Base-by-base conservation (phyloP, 2,113 vertebrate species). In the Bambusicola thoracicus region DNA sequence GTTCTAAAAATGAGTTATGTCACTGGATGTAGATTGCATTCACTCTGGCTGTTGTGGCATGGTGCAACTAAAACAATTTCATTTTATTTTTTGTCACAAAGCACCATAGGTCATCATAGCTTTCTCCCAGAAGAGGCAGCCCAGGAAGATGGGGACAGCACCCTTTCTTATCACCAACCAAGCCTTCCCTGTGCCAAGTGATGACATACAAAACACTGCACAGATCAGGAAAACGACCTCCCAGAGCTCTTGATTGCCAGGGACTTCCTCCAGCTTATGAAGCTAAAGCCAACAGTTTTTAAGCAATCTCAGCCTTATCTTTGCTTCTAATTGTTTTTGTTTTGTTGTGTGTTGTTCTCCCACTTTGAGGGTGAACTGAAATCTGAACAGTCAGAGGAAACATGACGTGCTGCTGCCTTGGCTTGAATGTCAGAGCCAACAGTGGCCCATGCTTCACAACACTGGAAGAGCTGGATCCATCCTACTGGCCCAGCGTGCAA, bases 161-260 rank as follows among this genome's bases (percentile, higher is more conserved):
- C 68, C 38, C 63, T 81, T 30, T 68, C 75, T 93, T 92, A 92
- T 83, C 90, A 72, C 41, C 34, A 83, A 90, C 32, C 63, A 82
- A 85, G 55, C 12, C 12, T 27, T 25, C 18, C 67, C 68, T 44
- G 24, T 22, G 75, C n/a, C n/a, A 51, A 30, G 76, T 48, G 73
- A 90, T 78, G 82, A 94, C 80, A 92, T 34, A 66, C 11, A 88
- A 84, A 81, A 88, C 79, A 66, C 36, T 41, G 32, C 30, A 75
- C 65, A 83, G 87, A 91, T 58, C 7, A 9, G 59, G 67, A 80
- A 75, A 62, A 3, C 2, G 5, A 86, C 58, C 68, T 68, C 69
- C 51, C 38, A 77, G 62, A 73, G 32, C 49, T 91, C 70, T 80
- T 65, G 29, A 59, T 17, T 43, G 25, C n/a, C 72, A 94, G 66